Base-by-base conservation (phyloP, 2,888 invertebrate genomes). In the Xestoiulus laeticollis region DNA sequence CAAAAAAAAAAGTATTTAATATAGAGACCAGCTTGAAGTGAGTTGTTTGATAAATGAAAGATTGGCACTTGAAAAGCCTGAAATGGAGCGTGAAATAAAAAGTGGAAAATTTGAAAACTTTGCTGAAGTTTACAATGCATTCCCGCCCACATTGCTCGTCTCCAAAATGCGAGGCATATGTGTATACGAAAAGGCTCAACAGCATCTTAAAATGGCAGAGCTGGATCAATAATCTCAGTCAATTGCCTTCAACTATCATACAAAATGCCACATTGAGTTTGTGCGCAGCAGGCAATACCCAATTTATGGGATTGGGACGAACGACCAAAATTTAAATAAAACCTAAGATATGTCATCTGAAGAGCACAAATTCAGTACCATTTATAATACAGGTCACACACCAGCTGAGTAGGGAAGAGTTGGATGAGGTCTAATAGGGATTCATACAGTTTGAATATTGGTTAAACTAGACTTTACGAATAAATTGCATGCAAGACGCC, bases 191-290 rank as follows among this genome's bases (percentile, higher is more conserved):
- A n/a, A 78, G 78, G 78, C 30, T 78, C 78, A 78, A 78, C 78
- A 78, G 26, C 78, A 78, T 78, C 78, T 78, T 30, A 78, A 78
- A 78, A 78, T 78, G 78, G 78, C 30, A 78, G 78, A 78, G 78
- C 26, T 30, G 78, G 78, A 78, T 78, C 78, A 78, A 78, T 78
- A 78, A 12, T 78, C 78, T 30, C 78, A 78, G 22, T 26, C 78
- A 78, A 78, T 78, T 78, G 26, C 78, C 78, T 78, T 30, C 14
- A 78, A 30, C 78, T 78, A 78, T 78, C 78, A 30, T 78, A 22
- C 78, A 22, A 78, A 78, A 78, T 78, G 30, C 30, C 78, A 78
- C 78, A 30, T 68, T 68, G 68, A 68, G 78, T 78, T 78, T 78
- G 30, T 78, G 78, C 78, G 26, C 78, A 78, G 78, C 78, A 78